A percentile compares a stretch with the other conserved stretches of the same genome.
Conservation (phyloP, 1,140 invertebrate species). For the Cylas formicarius region DNA sequence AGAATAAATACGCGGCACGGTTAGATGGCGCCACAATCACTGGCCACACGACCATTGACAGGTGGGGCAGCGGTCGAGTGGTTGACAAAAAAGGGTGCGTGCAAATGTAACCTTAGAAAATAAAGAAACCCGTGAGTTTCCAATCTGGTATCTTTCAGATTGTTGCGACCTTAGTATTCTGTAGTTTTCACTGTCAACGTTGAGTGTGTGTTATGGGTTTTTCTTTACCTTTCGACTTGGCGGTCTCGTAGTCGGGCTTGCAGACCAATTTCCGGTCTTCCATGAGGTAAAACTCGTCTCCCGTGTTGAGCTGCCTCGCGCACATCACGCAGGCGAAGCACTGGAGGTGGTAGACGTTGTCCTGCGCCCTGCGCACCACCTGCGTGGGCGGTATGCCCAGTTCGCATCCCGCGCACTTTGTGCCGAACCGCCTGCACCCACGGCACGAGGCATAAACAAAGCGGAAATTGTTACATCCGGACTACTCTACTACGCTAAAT, state of each 20-base stretch:
- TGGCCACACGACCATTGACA: too few relatives aligned
- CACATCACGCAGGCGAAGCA: constrained; percentile 97
- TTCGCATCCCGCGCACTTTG: constrained; percentile 94
- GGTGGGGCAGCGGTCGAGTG: too few relatives aligned
- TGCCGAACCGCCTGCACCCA: constrained; percentile 89
- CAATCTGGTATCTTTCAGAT: too few relatives aligned
- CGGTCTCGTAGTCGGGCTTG: constrained; percentile 94
- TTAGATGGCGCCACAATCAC: too few relatives aligned
- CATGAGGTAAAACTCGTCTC: constrained; percentile 97
- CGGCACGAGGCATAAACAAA: constrained; percentile 50
- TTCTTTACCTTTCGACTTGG: constrained; percentile 80
- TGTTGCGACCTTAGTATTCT: too few relatives aligned
- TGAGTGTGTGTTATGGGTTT: background rate
- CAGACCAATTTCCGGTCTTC: constrained; percentile 96
- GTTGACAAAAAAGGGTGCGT: too few relatives aligned
- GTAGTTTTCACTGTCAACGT: background rate
- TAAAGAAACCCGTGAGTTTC: too few relatives aligned
- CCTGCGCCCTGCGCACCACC: constrained; percentile 86
- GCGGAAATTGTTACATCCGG: constrained; percentile 41
- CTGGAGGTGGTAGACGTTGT: constrained; percentile 94
- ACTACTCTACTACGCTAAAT: constrained; percentile 38
- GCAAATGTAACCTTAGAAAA: too few relatives aligned
- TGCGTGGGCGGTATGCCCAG: constrained; percentile 94
- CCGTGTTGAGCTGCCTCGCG: constrained; percentile 89
- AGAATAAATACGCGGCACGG: too few relatives aligned